phyloP scores from a whole-genome alignment of 2,797 vertebrate species.

The Octomys mimax region DNA sequence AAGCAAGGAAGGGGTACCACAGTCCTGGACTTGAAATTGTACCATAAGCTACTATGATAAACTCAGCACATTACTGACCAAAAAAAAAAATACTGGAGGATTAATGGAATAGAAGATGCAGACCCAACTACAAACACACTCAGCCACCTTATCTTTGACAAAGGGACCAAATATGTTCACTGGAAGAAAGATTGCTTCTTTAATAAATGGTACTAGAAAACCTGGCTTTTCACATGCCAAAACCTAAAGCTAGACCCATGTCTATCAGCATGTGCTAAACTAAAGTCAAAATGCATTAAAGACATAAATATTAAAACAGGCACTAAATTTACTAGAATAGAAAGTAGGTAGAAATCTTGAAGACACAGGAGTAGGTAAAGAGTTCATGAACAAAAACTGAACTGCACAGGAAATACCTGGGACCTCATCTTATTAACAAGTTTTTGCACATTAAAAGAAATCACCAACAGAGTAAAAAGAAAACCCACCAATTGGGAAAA shows the following conservation, averaged over 20 bases:
- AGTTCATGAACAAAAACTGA: not conserved
- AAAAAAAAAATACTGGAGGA: too few relatives aligned
- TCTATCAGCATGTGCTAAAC: not conserved
- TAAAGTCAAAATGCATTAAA: not conserved
- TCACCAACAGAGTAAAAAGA: too few relatives aligned
- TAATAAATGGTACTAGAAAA: too few relatives aligned
- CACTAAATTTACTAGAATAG: too few relatives aligned
- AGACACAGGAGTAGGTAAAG: not conserved
- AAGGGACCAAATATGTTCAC: not conserved
- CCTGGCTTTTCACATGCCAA: too few relatives aligned
- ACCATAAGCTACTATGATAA: too few relatives aligned
- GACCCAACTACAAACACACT: not conserved
- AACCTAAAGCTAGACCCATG: not conserved
- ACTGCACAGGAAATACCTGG: not conserved
- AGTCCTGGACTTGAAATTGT: not conserved
- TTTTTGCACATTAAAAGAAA: too few relatives aligned
- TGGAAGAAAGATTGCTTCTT: not conserved
- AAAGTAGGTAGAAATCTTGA: not conserved
- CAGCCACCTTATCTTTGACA: not conserved
- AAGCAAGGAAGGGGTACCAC: not conserved
- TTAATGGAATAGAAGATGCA: not conserved
- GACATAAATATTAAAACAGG: too few relatives aligned
- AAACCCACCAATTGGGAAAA: too few relatives aligned
- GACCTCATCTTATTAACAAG: not conserved
- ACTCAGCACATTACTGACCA: not conserved